A percentile compares a stretch with the other conserved stretches of the same genome.
These are phyloP conservation scores for Varanus komodoensis DNA, from an alignment of 2,113 vertebrate species.

Conservation along the genomic window DNA sequence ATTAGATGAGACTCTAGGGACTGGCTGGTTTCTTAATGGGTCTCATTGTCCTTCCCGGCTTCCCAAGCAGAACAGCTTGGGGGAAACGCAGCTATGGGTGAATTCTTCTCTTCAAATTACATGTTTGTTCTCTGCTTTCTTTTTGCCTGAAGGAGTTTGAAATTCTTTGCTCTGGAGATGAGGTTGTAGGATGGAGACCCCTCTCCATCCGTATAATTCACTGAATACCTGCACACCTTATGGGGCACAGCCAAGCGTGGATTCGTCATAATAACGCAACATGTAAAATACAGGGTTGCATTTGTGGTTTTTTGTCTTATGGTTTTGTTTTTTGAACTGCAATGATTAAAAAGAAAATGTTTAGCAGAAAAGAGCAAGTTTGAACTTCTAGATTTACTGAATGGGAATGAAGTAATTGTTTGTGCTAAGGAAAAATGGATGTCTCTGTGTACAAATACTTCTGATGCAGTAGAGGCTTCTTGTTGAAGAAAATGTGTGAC, in stretches of 20 bases:
- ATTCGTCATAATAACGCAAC: not conserved
- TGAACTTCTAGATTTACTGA: not conserved
- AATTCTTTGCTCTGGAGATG: not conserved
- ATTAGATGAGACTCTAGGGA: not conserved
- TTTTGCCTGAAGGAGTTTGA: not conserved
- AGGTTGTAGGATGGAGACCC: not conserved
- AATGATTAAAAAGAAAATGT: not conserved
- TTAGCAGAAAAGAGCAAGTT: not conserved
- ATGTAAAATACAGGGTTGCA: not conserved
- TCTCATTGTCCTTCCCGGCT: not conserved
- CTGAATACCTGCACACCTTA: not conserved
- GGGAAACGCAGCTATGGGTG: not conserved
- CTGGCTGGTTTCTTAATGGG: slow-evolving; percentile 12
- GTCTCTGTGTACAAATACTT: not conserved
- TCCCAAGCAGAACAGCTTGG: slow-evolving; percentile 14
- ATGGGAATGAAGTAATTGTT: not conserved
- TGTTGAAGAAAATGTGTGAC: slow-evolving; percentile 44
- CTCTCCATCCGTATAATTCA: not conserved
- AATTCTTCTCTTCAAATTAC: slow-evolving; percentile 11
- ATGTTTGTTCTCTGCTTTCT: not conserved
- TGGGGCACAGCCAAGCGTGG: not conserved
- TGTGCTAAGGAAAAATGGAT: not conserved
- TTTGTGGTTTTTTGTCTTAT: not conserved
- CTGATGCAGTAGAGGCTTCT: not conserved
- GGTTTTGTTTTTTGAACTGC: not conserved